These are phyloP conservation scores for Microctonus aethiopoides DNA, from an alignment of 2,888 invertebrate genomes.

Conservation along the genomic window DNA sequence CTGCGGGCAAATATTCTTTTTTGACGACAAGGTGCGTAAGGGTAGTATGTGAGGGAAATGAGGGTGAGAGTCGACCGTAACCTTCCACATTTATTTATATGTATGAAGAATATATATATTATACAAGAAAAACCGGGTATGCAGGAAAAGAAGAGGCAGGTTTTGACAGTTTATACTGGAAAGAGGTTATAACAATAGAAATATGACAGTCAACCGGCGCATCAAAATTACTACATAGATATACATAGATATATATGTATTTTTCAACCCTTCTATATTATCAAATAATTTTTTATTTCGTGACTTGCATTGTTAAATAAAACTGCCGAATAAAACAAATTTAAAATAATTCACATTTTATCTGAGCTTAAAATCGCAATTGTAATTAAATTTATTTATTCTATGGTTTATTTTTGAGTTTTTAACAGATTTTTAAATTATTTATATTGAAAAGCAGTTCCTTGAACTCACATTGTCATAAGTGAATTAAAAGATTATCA, in stretches of 20 bases:
- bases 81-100: not conserved
- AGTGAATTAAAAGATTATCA: too few species aligned
- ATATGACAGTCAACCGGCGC: not conserved
- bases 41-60: not conserved
- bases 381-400: too few species aligned
- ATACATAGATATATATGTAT: too few species aligned
- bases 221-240: not conserved
- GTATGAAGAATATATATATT: slow-evolving; percentile 28
- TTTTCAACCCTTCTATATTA: not conserved
- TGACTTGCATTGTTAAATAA: not conserved
- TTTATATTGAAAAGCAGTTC: too few species aligned
- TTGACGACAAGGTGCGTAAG: not conserved
- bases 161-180: not conserved
- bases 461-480: too few species aligned
- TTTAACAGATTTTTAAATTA: too few species aligned
- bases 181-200: not conserved
- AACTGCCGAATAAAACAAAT: not conserved
- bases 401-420: too few species aligned
- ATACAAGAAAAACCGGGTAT: slow-evolving; percentile 54
- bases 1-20: not conserved
- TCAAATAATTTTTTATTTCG: not conserved
- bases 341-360: not conserved
- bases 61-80: not conserved
- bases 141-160: not conserved
- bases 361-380: too few species aligned